Evolutionary conservation across 2,797 vertebrate species (phyloP).

Genomic region (Eulemur albifrons): DNA sequence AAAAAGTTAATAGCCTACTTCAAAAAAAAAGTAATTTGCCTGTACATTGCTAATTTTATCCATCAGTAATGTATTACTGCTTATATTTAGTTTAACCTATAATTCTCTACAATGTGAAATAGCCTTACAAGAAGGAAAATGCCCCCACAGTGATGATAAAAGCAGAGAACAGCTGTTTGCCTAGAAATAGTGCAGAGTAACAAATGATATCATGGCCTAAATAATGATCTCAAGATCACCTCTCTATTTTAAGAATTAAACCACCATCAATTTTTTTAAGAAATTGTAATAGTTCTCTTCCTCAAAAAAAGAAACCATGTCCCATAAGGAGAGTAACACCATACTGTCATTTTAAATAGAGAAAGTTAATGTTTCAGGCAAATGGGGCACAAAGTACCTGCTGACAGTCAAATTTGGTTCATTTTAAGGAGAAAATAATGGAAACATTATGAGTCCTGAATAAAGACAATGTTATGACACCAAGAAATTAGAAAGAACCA

Average conservation of each 20-base stretch:
- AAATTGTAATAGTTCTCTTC: constrained; percentile 17
- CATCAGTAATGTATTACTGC: constrained; percentile 6
- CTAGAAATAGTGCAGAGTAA: constrained; percentile 8
- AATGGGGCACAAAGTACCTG: background rate
- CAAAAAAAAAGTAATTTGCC: background rate
- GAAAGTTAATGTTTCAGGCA: background rate
- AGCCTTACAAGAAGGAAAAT: constrained; percentile 55
- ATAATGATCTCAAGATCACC: constrained; percentile 52
- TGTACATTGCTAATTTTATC: background rate
- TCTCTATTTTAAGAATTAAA: constrained; percentile 63
- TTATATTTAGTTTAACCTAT: constrained; percentile 29
- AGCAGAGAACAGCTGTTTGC: constrained; percentile 51
- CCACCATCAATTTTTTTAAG: background rate
- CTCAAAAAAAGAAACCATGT: constrained; percentile 64
- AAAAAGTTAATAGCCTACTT: background rate
- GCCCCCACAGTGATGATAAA: constrained; percentile 45
- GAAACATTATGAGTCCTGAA: background rate
- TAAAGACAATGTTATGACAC: background rate
- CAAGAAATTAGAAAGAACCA: background rate
- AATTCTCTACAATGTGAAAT: constrained; percentile 23
- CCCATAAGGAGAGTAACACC: background rate
- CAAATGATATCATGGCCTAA: constrained; percentile 50
- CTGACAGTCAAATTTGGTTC: background rate
- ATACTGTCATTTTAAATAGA: background rate
- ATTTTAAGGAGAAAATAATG: background rate